Evolutionary conservation across 2,888 invertebrate species (phyloP), one percentile per base, ranked within the genome.

Genomic region (Listrodromus nycthemerus): DNA sequence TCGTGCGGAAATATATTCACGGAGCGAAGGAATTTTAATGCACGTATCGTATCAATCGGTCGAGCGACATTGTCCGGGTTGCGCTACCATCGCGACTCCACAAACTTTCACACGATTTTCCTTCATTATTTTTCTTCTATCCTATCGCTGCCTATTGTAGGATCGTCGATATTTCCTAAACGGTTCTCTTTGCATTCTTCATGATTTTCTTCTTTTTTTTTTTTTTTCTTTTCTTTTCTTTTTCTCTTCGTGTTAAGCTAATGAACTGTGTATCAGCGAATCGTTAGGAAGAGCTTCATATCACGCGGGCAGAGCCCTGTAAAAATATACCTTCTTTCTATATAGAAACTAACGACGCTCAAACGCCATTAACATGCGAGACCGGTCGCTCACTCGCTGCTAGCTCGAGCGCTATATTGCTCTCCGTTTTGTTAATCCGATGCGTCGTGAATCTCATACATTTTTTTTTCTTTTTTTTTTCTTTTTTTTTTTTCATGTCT

Each of bases 231-330:
- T 27, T 27, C 58, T 75, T 52, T 37, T 37, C 7, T 74, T 55
- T 41, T 48, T 48, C 19, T 55, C 58, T 66, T 70, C 41, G 63
- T 67, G 33, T 66, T 89, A 90, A 89, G 90, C 90, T 91, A 89
- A 82, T 89, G 87, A 91, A 91, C 88, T 88, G 88, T 89, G 84
- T 89, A 87, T 88, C 88, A 91, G 90, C 89, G 89, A 91, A 91
- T 90, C 87, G 89, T 90, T 91, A 92, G 93, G 93, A 93, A 93
- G 93, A 93, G 90, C 92, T 91, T 86, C 69, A 80, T 92, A 92
- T 93, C 92, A 93, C 93, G 87, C 92, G 92, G 91, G 92, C 91
- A 83, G 89, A 86, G 90, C 92, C 92, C 92, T 93, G 93, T 92
- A 93, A 92, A 93, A 93, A 93, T 92, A 93, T 92, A 93, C 89